phyloP scores from a whole-genome alignment of 2,113 vertebrate species.

The Hemiscyllium ocellatum region DNA sequence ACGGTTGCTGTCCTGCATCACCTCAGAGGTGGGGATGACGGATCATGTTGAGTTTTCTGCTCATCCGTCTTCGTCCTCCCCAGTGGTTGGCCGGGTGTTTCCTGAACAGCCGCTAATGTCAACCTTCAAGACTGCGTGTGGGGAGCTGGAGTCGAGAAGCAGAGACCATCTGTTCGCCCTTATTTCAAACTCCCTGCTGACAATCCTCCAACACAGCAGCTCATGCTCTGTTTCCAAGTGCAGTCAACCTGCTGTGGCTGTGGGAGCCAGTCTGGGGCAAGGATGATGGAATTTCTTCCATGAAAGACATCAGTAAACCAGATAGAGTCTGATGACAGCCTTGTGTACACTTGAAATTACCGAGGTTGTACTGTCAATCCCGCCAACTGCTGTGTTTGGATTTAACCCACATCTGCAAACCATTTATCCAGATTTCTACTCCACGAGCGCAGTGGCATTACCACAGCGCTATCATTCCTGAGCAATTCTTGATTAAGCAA shows the following conservation, averaged over 20 bases:
- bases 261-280: neutral
- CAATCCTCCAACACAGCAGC: neutral
- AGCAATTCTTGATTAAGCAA: neutral
- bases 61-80: neutral
- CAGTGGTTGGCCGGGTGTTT: neutral
- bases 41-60: neutral
- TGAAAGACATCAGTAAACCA: neutral
- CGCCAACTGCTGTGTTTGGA: neutral
- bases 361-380: neutral
- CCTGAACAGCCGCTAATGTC: neutral
- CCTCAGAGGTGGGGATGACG: neutral
- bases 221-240: neutral
- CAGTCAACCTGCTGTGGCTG: neutral
- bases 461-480: neutral
- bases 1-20: neutral
- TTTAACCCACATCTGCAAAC: neutral
- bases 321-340: neutral
- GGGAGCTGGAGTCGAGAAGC: neutral
- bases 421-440: neutral
- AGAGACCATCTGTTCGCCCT: neutral
- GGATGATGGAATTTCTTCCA: neutral
- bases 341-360: neutral
- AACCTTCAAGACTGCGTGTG: neutral
- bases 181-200: neutral
- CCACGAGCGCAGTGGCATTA: neutral